These are phyloP conservation scores for Peromyscus nudipes DNA, from an alignment of 2,797 vertebrate species.

Conservation along the genomic window DNA sequence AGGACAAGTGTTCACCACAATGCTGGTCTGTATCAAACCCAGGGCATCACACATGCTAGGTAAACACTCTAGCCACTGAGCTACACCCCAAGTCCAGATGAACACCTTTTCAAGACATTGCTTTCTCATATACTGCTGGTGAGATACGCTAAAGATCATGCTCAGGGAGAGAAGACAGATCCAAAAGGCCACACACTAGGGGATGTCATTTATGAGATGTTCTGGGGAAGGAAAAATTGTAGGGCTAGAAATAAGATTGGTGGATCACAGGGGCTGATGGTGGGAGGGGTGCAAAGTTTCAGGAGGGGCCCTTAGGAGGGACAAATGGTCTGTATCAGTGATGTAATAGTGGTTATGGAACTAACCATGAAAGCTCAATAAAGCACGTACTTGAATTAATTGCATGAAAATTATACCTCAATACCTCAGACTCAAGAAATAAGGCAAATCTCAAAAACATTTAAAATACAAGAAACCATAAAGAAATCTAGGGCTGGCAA, in stretches of 20 bases:
- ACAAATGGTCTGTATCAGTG: neutral
- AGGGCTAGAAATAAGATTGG: neutral
- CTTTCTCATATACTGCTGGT: too few species aligned
- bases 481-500: neutral
- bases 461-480: neutral
- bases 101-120: neutral
- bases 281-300: neutral
- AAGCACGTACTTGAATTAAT: neutral
- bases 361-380: neutral
- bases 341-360: neutral
- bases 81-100: neutral
- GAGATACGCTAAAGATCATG: neutral
- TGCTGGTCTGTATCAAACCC: neutral
- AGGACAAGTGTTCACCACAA: neutral
- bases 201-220: neutral
- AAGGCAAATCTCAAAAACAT: conserved; percentile 16
- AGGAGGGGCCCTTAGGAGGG: neutral
- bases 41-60: neutral
- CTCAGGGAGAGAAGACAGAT: neutral
- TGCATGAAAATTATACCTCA: neutral
- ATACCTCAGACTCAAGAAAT: neutral
- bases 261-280: neutral
- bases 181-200: neutral
- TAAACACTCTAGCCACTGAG: neutral
- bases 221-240: neutral